These are phyloP conservation scores for Mylabris sibirica DNA, from an alignment of 2,888 invertebrate genomes.

Conservation along the genomic window DNA sequence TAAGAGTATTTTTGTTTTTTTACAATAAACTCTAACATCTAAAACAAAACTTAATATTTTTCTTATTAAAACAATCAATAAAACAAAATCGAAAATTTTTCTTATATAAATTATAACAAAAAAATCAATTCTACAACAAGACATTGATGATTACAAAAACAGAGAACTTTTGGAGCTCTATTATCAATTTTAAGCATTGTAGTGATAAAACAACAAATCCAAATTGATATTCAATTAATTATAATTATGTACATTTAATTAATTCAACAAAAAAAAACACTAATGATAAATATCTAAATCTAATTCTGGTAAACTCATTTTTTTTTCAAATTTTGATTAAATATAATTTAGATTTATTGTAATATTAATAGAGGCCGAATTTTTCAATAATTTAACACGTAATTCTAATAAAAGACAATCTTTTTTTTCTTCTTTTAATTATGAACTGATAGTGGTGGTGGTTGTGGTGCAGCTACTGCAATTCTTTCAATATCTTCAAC, in stretches of 20 bases:
- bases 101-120: not conserved
- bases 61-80: too few relatives aligned
- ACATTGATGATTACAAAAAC: not conserved
- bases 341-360: conserved; percentile 3
- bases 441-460: conserved; percentile 75
- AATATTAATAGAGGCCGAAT: conserved; percentile 3
- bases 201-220: conserved; percentile 9
- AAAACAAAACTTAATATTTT: conserved; percentile 1
- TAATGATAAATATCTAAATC: not conserved
- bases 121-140: not conserved
- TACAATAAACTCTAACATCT: conserved; percentile 5
- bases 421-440: conserved; percentile 59
- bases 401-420: not conserved
- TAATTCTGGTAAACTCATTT: not conserved
- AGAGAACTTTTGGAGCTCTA: conserved; percentile 8
- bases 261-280: not conserved
- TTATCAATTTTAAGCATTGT: not conserved
- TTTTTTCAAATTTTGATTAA: not conserved
- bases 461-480: conserved; percentile 70
- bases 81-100: not conserved
- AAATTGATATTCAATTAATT: not conserved
- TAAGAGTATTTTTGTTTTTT: conserved; percentile 17
- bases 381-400: conserved; percentile 5
- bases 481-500: conserved; percentile 87
- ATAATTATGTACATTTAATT: not conserved